Evolutionary conservation across 2,113 vertebrate species (phyloP).

Genomic region (Anser cygnoides): DNA sequence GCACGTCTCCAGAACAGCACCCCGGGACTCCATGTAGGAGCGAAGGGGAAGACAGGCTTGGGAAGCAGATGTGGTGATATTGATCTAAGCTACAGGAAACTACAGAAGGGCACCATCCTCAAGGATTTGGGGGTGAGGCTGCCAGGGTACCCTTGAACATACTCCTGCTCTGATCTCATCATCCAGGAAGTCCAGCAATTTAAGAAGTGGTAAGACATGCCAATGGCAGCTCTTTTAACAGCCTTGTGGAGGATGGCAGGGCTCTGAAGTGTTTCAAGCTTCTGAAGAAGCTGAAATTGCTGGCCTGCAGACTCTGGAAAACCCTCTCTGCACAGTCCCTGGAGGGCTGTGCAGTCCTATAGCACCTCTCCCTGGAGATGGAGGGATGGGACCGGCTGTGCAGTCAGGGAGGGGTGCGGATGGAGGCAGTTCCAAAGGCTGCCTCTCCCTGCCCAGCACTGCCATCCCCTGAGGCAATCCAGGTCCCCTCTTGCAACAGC

Average conservation of each 20-base stretch:
- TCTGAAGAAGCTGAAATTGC: not conserved
- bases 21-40: not conserved
- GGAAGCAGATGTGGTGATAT: not conserved
- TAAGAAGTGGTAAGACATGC: not conserved
- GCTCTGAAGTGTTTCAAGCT: not conserved
- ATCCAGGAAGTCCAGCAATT: not conserved
- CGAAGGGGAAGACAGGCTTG: not conserved
- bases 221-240: not conserved
- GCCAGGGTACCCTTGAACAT: not conserved
- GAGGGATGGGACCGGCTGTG: not conserved
- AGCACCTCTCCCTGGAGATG: conserved; percentile 48
- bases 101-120: not conserved
- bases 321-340: not conserved
- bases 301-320: not conserved
- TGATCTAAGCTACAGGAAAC: not conserved
- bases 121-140: not conserved
- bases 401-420: not conserved
- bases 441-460: not conserved
- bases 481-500: not conserved
- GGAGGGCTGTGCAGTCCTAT: not conserved
- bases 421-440: not conserved
- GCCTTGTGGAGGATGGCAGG: not conserved
- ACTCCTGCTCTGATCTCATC: not conserved
- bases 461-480: not conserved
- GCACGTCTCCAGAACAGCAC: not conserved